Base-by-base conservation (phyloP, 2,888 invertebrate species). In the Phyto melanocephala region DNA sequence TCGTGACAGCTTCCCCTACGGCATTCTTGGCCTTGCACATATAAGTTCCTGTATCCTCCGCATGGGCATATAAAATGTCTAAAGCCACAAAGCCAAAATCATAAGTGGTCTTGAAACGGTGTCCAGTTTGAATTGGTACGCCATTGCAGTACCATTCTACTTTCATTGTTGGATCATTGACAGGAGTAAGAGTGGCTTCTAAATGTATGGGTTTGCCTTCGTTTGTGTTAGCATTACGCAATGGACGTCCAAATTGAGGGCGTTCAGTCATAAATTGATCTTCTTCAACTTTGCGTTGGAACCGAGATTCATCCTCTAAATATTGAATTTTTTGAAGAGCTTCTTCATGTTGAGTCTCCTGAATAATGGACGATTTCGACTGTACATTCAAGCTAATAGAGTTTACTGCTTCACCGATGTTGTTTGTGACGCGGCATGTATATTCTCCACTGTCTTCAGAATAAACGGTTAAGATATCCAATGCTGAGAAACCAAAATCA, bases 141-240 rank as follows among this genome's bases (percentile, higher is more conserved):
- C 98, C 99, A 92, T 99, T 97, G 91, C 97, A 96, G 92, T 94
- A 98, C 99, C 99, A 99, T 92, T 99, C 99, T 10, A 99, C 98
- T 86, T 95, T 95, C 99, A 99, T 99, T 8, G 98, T 98, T 4
- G 99, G 98, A 91, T 99, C 99, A 88, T 99, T 98, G 42, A 99
- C 97, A 0, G 99, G 99, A 0, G 98, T 97, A 37, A 99, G 92
- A 5, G 98, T 98, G 0, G 98, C 98, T 92, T 98, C 98, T 86
- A 99, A 92, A 91, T 98, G 98, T 76, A 97, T 96, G 70, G 95
- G 95, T 81, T 94, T 93, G 22, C 98, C 98, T 92, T 99, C 98
- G 11, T 95, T 93, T 15, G 97, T 93, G 87, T 95, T 95, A 85
- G 95, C 96, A 88, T 96, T 97, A 88, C 96, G 96, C 86, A 98